phyloP scores from a whole-genome alignment of 2,797 vertebrate species.

The Morelia viridis region DNA sequence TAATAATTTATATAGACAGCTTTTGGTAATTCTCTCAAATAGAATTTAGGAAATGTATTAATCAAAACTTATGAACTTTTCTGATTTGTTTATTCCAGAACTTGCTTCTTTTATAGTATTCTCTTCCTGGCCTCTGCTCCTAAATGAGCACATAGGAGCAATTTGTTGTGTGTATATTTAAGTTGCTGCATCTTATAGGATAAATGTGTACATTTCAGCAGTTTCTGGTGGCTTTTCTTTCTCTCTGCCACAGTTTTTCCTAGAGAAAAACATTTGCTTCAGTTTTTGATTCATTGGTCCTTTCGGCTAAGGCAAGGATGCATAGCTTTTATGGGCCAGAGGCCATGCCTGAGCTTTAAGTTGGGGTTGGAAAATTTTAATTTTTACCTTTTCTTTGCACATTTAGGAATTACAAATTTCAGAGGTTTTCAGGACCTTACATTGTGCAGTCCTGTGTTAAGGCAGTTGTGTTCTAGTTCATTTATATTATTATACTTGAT shows the following conservation, averaged over 20 bases:
- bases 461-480: background rate
- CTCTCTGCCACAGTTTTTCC: background rate
- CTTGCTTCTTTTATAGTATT: background rate
- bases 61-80: background rate
- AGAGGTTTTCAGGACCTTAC: background rate
- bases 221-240: background rate
- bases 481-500: background rate
- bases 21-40: constrained; percentile 2
- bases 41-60: background rate
- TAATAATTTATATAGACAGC: background rate
- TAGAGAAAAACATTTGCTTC: background rate
- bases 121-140: background rate
- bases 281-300: background rate
- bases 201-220: background rate
- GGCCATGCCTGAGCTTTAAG: too few relatives aligned
- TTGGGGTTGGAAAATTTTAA: background rate
- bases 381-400: background rate
- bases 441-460: background rate
- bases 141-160: background rate
- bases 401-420: background rate
- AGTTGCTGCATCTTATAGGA: background rate
- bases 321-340: background rate
- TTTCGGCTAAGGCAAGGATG: background rate
- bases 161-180: background rate
- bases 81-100: background rate